A percentile compares a stretch with the other conserved stretches of the same genome.
Evolutionary conservation across 2,113 vertebrate species (phyloP).

Genomic region (Limanda limanda): DNA sequence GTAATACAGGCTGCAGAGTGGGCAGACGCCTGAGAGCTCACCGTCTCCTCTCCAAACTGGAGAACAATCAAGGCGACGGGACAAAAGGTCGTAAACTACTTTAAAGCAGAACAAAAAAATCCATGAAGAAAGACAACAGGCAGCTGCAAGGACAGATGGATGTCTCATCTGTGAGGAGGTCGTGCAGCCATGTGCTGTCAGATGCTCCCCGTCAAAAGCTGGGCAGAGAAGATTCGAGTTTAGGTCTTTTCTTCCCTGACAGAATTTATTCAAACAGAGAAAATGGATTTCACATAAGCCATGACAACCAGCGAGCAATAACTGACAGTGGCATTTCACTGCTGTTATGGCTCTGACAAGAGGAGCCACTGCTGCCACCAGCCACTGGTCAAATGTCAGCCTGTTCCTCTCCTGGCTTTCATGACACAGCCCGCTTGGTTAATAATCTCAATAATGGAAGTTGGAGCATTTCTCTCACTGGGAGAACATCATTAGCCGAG

Average conservation of each 20-base stretch:
- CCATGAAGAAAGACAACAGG: conserved; percentile 30
- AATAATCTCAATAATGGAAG: conserved; percentile 32
- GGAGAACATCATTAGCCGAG: background rate
- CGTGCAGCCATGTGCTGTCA: conserved; percentile 64
- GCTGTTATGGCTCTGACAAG: conserved; percentile 51
- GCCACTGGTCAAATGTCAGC: conserved; percentile 63
- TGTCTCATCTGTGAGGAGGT: conserved; percentile 60
- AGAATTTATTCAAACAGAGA: conserved; percentile 72
- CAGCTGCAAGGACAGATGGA: conserved; percentile 63
- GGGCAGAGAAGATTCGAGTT: conserved; percentile 55
- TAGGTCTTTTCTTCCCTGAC: conserved; percentile 61
- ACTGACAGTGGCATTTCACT: conserved; percentile 70
- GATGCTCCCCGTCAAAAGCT: conserved; percentile 65
- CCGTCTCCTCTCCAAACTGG: conserved; percentile 5
- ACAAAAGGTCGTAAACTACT: conserved; percentile 17
- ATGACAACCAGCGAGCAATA: conserved; percentile 66
- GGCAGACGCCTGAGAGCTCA: background rate
- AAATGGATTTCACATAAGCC: conserved; percentile 73
- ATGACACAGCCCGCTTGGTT: conserved; percentile 28
- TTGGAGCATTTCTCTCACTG: conserved; percentile 11
- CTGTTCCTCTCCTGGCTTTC: conserved; percentile 15
- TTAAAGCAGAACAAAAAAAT: conserved; percentile 32
- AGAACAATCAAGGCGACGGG: conserved; percentile 27
- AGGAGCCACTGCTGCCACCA: conserved; percentile 49
- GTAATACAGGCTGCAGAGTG: background rate